phyloP scores from a whole-genome alignment of 2,888 invertebrate genomes.

The Elmis aenea region DNA sequence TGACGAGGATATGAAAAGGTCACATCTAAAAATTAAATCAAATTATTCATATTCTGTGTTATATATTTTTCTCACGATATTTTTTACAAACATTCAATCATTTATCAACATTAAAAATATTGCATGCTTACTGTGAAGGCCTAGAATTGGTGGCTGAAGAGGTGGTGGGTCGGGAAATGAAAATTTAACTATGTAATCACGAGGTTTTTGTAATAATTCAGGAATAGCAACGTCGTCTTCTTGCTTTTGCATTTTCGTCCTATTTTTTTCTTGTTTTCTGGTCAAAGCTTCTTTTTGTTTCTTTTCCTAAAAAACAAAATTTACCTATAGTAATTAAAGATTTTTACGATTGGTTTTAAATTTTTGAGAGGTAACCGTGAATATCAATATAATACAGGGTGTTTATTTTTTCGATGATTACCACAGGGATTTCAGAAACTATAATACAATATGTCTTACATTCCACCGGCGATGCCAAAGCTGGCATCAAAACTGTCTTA shows the following conservation, averaged over 20 bases:
- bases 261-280: conserved; percentile 88
- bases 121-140: conserved; percentile 70
- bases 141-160: conserved; percentile 94
- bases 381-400: no score
- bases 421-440: no score
- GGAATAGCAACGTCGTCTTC: conserved; percentile 77
- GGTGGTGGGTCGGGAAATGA: conserved; percentile 95
- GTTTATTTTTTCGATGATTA: no score
- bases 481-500: no score
- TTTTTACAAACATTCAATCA: no score
- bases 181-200: conserved; percentile 97
- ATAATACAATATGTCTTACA: no score
- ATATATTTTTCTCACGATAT: conserved; percentile 2
- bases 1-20: conserved; percentile 80
- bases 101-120: conserved; percentile 2
- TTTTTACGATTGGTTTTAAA: background rate
- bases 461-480: no score
- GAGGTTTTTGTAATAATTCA: conserved; percentile 82
- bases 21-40: conserved; percentile 59
- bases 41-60: conserved; percentile 3
- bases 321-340: conserved; percentile 47
- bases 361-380: no score
- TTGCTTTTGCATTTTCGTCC: conserved; percentile 71
- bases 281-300: conserved; percentile 89
- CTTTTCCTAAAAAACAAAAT: no score